Evolutionary conservation across 2,797 vertebrate species (phyloP), one percentile per base, ranked within the genome.

Genomic region (Protonibea diacanthus): DNA sequence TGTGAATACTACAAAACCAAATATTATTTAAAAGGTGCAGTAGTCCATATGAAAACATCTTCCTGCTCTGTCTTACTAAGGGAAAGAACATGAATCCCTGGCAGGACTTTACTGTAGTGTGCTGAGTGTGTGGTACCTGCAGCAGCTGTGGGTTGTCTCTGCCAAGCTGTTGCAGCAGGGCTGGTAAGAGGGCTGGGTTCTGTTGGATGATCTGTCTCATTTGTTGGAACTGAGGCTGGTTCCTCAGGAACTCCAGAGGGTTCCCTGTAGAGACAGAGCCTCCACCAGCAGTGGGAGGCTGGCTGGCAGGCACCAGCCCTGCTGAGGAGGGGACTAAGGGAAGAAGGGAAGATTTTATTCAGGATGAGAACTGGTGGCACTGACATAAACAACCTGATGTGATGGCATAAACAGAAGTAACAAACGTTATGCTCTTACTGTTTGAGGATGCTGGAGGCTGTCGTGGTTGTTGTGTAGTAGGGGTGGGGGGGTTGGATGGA

Each of bases 151-250:
- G 95, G 88, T 96, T 96, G 88, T 96, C 95, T 69, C 94, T 87
- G 63, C 95, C 95, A 2, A 96, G 92, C 83, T 96, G 95, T 84
- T 96, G 95, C 68, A 96, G 93, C 10, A 95, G 86, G 9, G 94
- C 94, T 0, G 95, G 95, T 3, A 96, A 85, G 20, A 96, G 94
- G 3, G 94, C 84, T 0, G 95, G 95, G 91, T 96, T 95, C 88
- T 96, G 94, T 88, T 95, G 95, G 79, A 96, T 96, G 82, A 96
- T 95, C 92, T 95, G 94, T 52, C 95, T 88, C 95, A 96, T 96
- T 90, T 96, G 95, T 64, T 95, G 95, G 84, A 96, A 96, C 91
- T 95, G 95, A 17, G 95, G 95, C 89, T 96, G 95, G 87, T 92
- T 95, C 89, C 95, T 93, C 62, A 95, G 83, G 86, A 95, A 96